phyloP scores from a whole-genome alignment of 2,113 vertebrate genomes.

The Thryonomys swinderianus region DNA sequence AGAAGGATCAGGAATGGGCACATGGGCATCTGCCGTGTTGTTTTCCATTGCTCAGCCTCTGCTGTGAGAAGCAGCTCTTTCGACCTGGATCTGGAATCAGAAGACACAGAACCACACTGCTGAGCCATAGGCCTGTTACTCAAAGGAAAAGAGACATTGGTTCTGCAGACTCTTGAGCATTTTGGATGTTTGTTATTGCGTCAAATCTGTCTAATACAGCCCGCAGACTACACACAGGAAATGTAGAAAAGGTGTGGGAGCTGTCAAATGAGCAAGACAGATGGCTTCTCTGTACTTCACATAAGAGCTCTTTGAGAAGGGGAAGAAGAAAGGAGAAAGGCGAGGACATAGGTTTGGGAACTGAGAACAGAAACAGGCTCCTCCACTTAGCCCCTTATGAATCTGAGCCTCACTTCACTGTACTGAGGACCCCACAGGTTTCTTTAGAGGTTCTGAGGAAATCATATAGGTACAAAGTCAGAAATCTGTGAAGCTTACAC shows the following conservation, averaged over 20 bases:
- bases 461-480: neutral
- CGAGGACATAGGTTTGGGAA: neutral
- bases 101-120: neutral
- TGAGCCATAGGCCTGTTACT: neutral
- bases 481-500: neutral
- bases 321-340: neutral
- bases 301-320: neutral
- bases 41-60: neutral
- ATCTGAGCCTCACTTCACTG: neutral
- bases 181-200: neutral
- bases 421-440: neutral
- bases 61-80: neutral
- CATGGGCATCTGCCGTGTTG: neutral
- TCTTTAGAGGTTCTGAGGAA: neutral
- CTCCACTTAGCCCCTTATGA: neutral
- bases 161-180: neutral
- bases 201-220: neutral
- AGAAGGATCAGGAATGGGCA: neutral
- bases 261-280: neutral
- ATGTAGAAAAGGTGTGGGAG: neutral
- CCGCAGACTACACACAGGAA: neutral
- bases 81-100: neutral
- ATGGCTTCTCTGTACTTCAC: neutral
- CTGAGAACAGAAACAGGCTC: neutral
- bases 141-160: neutral